Base-by-base conservation (phyloP, 2,797 vertebrate genomes). In the Sorex maritimensis region DNA sequence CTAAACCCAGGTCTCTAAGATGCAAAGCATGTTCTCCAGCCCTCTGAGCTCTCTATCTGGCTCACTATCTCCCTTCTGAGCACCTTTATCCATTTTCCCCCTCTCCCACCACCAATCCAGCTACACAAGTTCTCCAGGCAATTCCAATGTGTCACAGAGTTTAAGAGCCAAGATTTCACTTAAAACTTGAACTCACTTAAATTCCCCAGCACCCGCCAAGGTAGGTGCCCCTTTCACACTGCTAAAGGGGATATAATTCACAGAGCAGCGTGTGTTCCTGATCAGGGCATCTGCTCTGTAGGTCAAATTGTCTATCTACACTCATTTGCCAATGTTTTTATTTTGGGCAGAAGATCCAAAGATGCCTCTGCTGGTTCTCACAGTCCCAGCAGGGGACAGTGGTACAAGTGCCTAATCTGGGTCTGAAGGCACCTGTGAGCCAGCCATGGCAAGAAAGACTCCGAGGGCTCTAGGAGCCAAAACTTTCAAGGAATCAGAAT, bases 151-250 rank as follows among this genome's bases (percentile, higher is more conserved):
- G 26, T 0, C 11, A 8, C 55, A 4, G 80, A 38, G 21, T 68
- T 13, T 63, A 67, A 67, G 38, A 44, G 79, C 49, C 71, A 72
- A 28, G 65, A 91, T 6, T n/a, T 9, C 52, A 10, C 28, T 58
- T 49, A 30, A 85, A 72, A 83, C n/a, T 44, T 63, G 17, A 15
- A 65, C 61, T 92, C 34, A 67, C 9, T 69, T 46, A 77, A 93
- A 26, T 73, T 81, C 80, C 26, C 69, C 34, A 73, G 7, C 1
- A 3, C 0, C 5, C 8, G n/a, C 65, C 28, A 67, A 67, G 55
- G 55, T 44, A 83, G 72, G 23, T 61, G 8, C 28, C 6, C 46
- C 30, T 75, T 81, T 93, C 38, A 63, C 38, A 63, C 11, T 63
- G 69, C 61, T 7, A 2, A 67, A 86, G 34, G 72, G 83, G 55